Conservation (phyloP, 2,888 invertebrate genomes). For the Pyrgus malvae region DNA sequence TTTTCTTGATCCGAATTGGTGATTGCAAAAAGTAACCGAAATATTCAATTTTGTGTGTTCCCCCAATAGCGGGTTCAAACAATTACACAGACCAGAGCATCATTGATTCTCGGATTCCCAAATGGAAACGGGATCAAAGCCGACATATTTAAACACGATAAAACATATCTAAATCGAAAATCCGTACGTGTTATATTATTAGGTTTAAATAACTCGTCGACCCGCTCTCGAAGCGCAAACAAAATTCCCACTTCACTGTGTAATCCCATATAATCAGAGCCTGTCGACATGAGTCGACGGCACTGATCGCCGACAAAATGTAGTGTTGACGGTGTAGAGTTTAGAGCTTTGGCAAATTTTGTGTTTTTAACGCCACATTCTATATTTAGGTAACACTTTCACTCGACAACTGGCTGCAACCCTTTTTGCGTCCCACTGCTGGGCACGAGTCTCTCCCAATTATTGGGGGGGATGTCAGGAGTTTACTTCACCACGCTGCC, state of each 20-base stretch:
- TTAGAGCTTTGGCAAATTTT: conserved; percentile 16
- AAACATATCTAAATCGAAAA: conserved; percentile 23
- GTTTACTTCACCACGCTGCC: too few species aligned
- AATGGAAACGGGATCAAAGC: conserved; percentile 21
- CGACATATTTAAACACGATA: conserved; percentile 17
- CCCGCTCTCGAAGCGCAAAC: conserved; percentile 26
- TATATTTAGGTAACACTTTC: conserved; percentile 14
- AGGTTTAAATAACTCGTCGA: conserved; percentile 28
- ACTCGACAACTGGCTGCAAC: too few species aligned
- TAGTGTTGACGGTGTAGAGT: conserved; percentile 28
- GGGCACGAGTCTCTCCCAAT: too few species aligned
- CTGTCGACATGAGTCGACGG: conserved; percentile 29
- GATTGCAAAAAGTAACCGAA: background rate
- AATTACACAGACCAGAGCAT: conserved; percentile 21
- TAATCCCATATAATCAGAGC: conserved; percentile 29
- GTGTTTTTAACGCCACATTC: conserved; percentile 24
- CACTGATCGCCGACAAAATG: conserved; percentile 25
- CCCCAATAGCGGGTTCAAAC: conserved; percentile 7
- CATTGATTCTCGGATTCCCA: conserved; percentile 15
- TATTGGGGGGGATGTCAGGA: too few species aligned
- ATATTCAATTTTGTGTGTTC: background rate
- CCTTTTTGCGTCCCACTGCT: too few species aligned
- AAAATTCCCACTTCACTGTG: conserved; percentile 30
- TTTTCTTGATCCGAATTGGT: conserved; percentile 4
- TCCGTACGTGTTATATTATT: conserved; percentile 26